Evolutionary conservation across 2,888 invertebrate species (phyloP), one percentile per base, ranked within the genome.

Genomic region (Zele albiditarsus): DNA sequence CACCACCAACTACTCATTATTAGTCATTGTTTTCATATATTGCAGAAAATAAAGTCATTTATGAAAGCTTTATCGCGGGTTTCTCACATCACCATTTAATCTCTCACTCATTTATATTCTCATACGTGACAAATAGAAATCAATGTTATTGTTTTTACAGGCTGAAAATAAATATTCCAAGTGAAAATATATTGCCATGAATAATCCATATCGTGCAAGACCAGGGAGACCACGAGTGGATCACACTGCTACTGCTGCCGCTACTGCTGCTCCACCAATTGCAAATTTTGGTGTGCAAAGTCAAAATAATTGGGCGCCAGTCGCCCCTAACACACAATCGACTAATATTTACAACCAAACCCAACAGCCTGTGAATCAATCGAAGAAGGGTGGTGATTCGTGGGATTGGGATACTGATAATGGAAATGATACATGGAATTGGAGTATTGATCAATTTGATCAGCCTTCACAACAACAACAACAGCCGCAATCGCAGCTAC

Each of bases 381-480:
- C 81, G 14, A 83, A 84, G 58, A 80, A 80, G 23, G 6, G 78
- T 10, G 81, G 82, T 4, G 86, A 87, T 79, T 77, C 87, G 14
- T 88, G 89, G 87, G 84, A 85, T 28, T 86, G 86, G 87, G 84
- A 84, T n/a, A 78, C 79, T 5, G 87, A 85, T 68, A 86, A 86
- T 77, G 86, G 85, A 10, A 88, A 88, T 77, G 88, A 88, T 80
- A 85, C 88, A 0, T 89, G 89, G 89, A 86, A 89, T 71, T 89
- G 89, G 88, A 87, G 86, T 73, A 78, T 88, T 63, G 89, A 88
- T 71, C 86, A 87, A 73, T 86, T 87, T 66, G 66, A 85, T 0
- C 88, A 88, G 16, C 73, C 73, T 8, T 76, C 72, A 27, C 80
- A 77, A 25, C 79, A 77, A 23, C 79, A 76, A 58, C 72, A 65